Conservation (phyloP, 2,797 vertebrate species). For the Dendrocincla fuliginosa region DNA sequence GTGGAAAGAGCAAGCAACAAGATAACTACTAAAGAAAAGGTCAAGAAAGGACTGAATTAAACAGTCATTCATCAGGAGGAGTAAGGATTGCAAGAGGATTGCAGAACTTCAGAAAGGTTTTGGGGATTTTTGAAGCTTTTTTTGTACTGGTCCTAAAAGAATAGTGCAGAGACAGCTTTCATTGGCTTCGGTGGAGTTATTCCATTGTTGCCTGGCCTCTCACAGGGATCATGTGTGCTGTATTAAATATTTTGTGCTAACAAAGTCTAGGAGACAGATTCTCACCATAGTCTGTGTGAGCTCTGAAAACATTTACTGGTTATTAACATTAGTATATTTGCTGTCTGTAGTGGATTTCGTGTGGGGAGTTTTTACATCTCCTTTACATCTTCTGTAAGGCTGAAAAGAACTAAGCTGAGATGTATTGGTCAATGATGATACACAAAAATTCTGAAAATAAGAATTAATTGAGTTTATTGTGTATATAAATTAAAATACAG, state of each 20-base stretch:
- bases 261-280: background rate
- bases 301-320: background rate
- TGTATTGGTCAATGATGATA: background rate
- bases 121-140: background rate
- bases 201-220: background rate
- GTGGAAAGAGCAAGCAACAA: background rate
- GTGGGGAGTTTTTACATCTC: background rate
- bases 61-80: background rate
- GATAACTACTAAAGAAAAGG: background rate
- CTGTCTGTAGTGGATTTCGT: background rate
- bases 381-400: background rate
- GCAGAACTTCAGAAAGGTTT: background rate
- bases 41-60: background rate
- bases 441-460: background rate
- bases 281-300: background rate
- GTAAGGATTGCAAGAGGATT: background rate
- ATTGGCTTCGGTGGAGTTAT: background rate
- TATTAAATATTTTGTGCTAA: background rate
- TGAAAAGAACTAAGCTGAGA: background rate
- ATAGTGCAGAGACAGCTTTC: background rate
- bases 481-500: background rate
- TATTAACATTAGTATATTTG: background rate
- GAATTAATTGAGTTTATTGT: background rate
- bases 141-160: background rate
- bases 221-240: background rate